Conservation (phyloP, 2,888 invertebrate species). For the Melanophora roralis region DNA sequence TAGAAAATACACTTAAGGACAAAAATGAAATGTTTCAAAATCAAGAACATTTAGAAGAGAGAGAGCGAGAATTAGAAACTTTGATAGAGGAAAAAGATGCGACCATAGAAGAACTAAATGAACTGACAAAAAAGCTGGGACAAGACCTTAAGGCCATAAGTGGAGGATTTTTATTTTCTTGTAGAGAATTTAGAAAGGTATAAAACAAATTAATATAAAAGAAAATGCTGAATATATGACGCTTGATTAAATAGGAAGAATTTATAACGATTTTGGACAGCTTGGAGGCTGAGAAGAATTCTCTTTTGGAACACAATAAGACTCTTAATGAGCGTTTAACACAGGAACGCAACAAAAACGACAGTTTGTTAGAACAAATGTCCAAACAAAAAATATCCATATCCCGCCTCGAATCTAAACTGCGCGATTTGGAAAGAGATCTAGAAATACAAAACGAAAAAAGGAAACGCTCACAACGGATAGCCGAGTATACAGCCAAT, state of each 20-base stretch:
- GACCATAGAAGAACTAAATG: conserved; percentile 66
- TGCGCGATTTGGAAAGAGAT: conserved; percentile 73
- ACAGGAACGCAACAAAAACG: conserved; percentile 68
- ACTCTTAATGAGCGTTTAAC: conserved; percentile 68
- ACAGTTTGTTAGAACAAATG: conserved; percentile 67
- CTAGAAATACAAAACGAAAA: conserved; percentile 70
- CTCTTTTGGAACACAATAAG: conserved; percentile 68
- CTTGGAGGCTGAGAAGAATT: conserved; percentile 73
- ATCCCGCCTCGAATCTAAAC: conserved; percentile 71
- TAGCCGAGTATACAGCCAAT: conserved; percentile 71
- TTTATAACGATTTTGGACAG: conserved; percentile 73
- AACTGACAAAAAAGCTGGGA: conserved; percentile 69
- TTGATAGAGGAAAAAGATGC: conserved; percentile 66
- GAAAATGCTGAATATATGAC: too few relatives aligned
- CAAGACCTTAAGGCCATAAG: conserved; percentile 72
- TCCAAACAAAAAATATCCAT: conserved; percentile 72
- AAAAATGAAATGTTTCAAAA: conserved; percentile 66
- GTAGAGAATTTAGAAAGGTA: conserved; percentile 75
- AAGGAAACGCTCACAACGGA: conserved; percentile 73
- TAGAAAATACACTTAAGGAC: conserved; percentile 65
- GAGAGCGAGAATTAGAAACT: conserved; percentile 69
- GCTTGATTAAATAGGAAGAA: conserved; percentile 69
- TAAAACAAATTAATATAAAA: not conserved
- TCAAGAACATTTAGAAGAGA: conserved; percentile 68
- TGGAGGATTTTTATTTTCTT: conserved; percentile 75